phyloP scores from a whole-genome alignment of 2,113 vertebrate species.

The Acanthisitta chloris region DNA sequence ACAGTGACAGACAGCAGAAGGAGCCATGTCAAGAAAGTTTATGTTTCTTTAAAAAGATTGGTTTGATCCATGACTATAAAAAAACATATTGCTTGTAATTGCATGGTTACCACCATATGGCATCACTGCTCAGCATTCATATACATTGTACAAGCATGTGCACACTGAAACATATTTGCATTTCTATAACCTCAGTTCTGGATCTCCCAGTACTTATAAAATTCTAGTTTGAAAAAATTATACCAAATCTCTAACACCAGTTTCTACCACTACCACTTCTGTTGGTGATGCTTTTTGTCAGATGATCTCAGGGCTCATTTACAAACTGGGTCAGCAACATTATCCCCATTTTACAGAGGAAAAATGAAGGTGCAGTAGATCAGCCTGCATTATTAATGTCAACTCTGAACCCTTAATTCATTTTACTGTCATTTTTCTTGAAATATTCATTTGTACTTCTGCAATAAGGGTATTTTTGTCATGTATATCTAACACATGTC shows the following conservation, averaged over 20 bases:
- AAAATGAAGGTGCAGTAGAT: conserved; percentile 49
- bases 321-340: conserved; percentile 39
- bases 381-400: conserved; percentile 57
- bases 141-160: neutral
- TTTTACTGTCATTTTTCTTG: conserved; percentile 54
- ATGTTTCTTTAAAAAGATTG: neutral
- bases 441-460: conserved; percentile 58
- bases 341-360: conserved; percentile 48
- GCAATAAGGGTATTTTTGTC: conserved; percentile 27
- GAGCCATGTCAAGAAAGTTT: neutral
- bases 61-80: neutral
- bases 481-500: conserved; percentile 24
- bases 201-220: neutral
- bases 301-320: conserved; percentile 34
- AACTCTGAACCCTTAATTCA: conserved; percentile 52
- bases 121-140: neutral
- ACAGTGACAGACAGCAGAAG: neutral
- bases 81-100: neutral
- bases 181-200: neutral
- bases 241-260: neutral
- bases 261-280: neutral
- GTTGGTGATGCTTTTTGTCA: neutral
- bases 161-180: neutral
- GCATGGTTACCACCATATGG: neutral
- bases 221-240: neutral